Evolutionary conservation across 2,113 vertebrate species (phyloP).

Genomic region (Chlorodrepanis virens): DNA sequence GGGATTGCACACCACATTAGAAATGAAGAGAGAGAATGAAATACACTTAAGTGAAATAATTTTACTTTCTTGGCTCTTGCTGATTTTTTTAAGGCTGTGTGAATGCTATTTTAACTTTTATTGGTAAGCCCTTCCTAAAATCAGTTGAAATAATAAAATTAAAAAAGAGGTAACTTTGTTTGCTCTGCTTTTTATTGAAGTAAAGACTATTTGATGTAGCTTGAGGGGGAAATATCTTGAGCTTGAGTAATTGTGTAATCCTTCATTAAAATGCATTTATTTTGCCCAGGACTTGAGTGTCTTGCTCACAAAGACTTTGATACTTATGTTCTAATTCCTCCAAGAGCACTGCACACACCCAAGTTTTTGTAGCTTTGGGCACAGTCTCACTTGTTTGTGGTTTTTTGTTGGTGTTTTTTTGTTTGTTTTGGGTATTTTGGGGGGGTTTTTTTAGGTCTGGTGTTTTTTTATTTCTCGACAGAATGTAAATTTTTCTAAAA

Average conservation of each 20-base stretch:
- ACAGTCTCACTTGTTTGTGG: neutral
- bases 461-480: neutral
- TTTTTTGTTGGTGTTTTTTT: neutral
- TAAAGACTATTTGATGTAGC: neutral
- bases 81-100: neutral
- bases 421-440: fast-evolving
- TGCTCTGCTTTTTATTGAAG: neutral
- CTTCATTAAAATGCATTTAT: neutral
- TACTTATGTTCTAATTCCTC: fast-evolving
- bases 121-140: neutral
- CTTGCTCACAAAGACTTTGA: neutral
- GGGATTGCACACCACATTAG: neutral
- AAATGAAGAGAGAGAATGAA: neutral
- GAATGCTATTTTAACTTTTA: neutral
- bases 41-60: neutral
- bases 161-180: neutral
- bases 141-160: neutral
- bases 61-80: neutral
- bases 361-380: neutral
- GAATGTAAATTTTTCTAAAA: neutral
- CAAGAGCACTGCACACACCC: neutral
- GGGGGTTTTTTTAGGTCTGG: neutral
- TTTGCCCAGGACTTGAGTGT: neutral
- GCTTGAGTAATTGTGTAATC: neutral
- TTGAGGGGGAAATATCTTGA: neutral